These are phyloP conservation scores for Cydia pomonella DNA, from an alignment of 1,140 invertebrate genomes.

Conservation along the genomic window DNA sequence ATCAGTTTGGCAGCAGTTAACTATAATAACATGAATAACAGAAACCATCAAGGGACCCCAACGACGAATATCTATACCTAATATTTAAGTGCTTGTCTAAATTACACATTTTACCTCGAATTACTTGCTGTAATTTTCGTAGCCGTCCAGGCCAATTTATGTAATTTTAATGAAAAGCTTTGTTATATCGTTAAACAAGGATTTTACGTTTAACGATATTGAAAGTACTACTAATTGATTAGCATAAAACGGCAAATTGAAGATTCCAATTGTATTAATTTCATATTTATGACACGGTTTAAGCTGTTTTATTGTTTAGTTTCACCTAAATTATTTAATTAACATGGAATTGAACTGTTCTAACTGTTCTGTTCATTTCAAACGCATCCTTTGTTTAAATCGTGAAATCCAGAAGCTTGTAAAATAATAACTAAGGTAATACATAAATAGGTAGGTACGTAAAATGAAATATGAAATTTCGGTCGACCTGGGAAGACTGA, in stretches of 20 bases:
- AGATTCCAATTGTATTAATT: background rate
- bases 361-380: no score
- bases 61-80: no score
- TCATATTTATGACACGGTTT: background rate
- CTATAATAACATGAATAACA: background rate
- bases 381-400: no score
- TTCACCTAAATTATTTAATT: no score
- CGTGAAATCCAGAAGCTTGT: no score
- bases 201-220: background rate
- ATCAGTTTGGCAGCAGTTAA: background rate
- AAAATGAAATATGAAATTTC: no score
- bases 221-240: constrained; percentile 5
- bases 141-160: background rate
- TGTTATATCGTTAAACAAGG: constrained; percentile 2
- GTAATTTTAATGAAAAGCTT: constrained; percentile 5
- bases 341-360: background rate
- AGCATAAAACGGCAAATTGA: background rate
- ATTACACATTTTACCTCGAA: background rate
- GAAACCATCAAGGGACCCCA: no score
- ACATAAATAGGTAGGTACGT: no score
- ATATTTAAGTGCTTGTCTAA: background rate
- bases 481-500: no score
- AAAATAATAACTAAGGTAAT: no score
- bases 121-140: background rate
- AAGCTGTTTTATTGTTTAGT: background rate